phyloP scores from a whole-genome alignment of 2,113 vertebrate genomes.

The Chaetorhynchus papuensis region DNA sequence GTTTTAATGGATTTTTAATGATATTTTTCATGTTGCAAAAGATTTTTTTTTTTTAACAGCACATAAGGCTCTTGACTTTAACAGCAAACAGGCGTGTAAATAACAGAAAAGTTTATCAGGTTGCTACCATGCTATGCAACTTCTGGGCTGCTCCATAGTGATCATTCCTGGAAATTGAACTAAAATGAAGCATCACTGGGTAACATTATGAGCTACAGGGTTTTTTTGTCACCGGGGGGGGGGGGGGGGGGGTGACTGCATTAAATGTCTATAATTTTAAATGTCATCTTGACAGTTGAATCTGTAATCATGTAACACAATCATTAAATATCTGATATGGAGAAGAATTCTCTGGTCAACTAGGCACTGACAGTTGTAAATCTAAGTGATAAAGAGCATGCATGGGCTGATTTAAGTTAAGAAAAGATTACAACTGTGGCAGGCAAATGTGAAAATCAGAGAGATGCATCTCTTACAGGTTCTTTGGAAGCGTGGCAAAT shows the following conservation, averaged over 20 bases:
- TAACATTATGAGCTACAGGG: neutral
- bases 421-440: neutral
- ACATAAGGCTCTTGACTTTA: neutral
- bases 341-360: neutral
- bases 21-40: neutral
- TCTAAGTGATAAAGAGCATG: neutral
- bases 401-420: neutral
- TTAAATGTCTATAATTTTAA: neutral
- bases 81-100: neutral
- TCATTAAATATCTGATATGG: neutral
- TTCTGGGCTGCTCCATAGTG: neutral
- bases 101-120: neutral
- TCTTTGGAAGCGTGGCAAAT: neutral
- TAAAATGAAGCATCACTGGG: neutral
- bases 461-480: neutral
- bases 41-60: neutral
- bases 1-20: slow-evolving; percentile 24
- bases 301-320: neutral
- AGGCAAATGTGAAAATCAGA: neutral
- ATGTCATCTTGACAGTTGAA: neutral
- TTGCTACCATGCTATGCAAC: neutral
- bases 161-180: neutral
- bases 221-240: neutral
- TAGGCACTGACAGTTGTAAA: neutral
- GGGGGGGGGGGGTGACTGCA: neutral